Evolutionary conservation across 2,113 vertebrate genomes (phyloP).

Genomic region (Crotalus tigris): DNA sequence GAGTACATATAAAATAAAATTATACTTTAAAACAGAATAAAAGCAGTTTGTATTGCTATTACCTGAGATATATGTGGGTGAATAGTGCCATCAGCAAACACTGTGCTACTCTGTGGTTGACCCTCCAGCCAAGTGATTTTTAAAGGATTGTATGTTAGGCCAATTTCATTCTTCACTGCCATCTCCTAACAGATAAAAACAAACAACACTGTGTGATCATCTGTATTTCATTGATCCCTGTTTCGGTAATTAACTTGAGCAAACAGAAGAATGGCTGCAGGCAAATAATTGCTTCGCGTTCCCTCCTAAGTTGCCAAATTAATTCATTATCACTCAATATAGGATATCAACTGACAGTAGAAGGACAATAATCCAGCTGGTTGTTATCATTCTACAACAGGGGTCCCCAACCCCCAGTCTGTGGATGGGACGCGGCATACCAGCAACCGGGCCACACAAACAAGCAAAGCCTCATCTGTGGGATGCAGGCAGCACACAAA

Average conservation of each 20-base stretch:
- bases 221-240: background rate
- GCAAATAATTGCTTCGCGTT: background rate
- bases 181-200: conserved; percentile 76
- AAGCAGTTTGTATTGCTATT: conserved; percentile 29
- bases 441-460: too few species aligned
- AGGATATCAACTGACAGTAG: background rate
- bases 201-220: background rate
- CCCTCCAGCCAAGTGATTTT: conserved; percentile 94
- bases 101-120: conserved; percentile 58
- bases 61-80: conserved; percentile 75
- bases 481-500: too few species aligned
- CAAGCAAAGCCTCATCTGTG: too few species aligned
- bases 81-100: conserved; percentile 10
- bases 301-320: background rate
- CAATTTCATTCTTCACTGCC: conserved; percentile 88
- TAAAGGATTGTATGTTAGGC: conserved; percentile 83
- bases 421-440: too few species aligned
- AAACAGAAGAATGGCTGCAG: background rate
- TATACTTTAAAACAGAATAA: background rate
- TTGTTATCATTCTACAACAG: background rate
- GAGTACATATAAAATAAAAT: background rate
- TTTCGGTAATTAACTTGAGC: background rate
- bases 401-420: too few species aligned
- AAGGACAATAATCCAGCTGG: background rate
- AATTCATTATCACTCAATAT: background rate